Evolutionary conservation across 2,113 vertebrate genomes (phyloP), one percentile per base, ranked within the genome.

Genomic region (Rhinopithecus roxellana): DNA sequence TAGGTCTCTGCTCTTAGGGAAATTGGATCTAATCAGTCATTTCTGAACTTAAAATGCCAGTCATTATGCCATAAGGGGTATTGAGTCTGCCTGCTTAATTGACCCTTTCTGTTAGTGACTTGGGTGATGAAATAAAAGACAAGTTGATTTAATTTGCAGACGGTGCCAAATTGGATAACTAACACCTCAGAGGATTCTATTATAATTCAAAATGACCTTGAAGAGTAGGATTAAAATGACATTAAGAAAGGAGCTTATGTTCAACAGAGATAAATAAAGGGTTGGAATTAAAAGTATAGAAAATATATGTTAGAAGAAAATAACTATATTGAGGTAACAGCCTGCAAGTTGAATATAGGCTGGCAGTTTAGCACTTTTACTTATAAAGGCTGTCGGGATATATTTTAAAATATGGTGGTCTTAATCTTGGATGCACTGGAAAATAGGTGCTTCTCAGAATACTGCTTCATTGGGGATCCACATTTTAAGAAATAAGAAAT

Each of bases 131-230:
- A 96, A 97, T 94, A 89, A 90, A 89, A 96, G 67, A 95, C 84
- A 89, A 93, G 81, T 74, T 97, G 90, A 90, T 95, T 96, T 92
- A 92, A 96, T 95, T 97, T 95, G 61, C 83, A 95, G 93, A 96
- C 78, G 77, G 64, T 95, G 45, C 86, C 89, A 93, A 95, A 94
- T 82, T 90, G 88, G 64, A 88, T 72, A 85, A 80, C 45, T 81
- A 89, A 90, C 77, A 85, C 64, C 57, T 89, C 82, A 55, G 94
- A 93, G 89, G 81, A 94, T 70, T 94, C 38, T 38, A 72, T 82
- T 91, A 89, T 93, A 94, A 94, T 97, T 97, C 94, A 88, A 90
- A 97, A 86, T 87, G 93, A 96, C 81, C 90, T 97, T 90, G 84
- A 97, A 80, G 25, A 74, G 23, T 52, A 30, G 48, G 35, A 88